Conservation (phyloP, 1,140 invertebrate genomes). For the Dermatophagoides farinae region DNA sequence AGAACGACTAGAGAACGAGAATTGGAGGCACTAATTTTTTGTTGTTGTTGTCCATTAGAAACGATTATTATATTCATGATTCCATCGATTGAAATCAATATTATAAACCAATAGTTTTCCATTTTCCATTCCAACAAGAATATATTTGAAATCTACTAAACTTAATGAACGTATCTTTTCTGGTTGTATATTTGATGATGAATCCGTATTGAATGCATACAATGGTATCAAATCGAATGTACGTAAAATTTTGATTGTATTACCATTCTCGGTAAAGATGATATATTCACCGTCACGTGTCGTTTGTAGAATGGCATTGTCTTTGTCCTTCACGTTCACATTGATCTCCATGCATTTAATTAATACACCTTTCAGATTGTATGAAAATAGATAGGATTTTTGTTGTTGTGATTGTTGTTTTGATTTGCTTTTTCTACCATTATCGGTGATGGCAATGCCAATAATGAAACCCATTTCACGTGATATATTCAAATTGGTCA, state of each 20-base stretch:
- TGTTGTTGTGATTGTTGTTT: neutral
- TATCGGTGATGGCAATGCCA: conserved; percentile 9
- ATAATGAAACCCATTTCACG: conserved; percentile 16
- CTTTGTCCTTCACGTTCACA: neutral
- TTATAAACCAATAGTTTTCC: conserved; percentile 96
- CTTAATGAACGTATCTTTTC: conserved; percentile 9
- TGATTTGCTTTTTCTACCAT: neutral
- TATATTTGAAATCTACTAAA: conserved; percentile 46
- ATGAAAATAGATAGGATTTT: conserved; percentile 11
- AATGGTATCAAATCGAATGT: conserved; percentile 87
- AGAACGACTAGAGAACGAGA: neutral
- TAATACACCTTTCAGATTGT: conserved; percentile 13
- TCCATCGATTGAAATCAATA: conserved; percentile 72
- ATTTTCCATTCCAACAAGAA: conserved; percentile 82
- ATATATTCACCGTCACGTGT: conserved; percentile 87
- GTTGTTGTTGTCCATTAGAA: neutral
- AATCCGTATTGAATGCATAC: conserved; percentile 51
- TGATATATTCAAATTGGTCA: conserved; percentile 12
- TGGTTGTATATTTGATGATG: neutral
- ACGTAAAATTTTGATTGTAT: conserved; percentile 87
- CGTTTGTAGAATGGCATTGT: neutral
- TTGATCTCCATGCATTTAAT: conserved; percentile 9
- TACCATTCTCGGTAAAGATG: conserved; percentile 70
- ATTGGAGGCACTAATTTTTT: too few species aligned
- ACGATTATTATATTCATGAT: conserved; percentile 10